Evolutionary conservation across 2,888 invertebrate genomes (phyloP).

Genomic region (Eubasilissa splendida): DNA sequence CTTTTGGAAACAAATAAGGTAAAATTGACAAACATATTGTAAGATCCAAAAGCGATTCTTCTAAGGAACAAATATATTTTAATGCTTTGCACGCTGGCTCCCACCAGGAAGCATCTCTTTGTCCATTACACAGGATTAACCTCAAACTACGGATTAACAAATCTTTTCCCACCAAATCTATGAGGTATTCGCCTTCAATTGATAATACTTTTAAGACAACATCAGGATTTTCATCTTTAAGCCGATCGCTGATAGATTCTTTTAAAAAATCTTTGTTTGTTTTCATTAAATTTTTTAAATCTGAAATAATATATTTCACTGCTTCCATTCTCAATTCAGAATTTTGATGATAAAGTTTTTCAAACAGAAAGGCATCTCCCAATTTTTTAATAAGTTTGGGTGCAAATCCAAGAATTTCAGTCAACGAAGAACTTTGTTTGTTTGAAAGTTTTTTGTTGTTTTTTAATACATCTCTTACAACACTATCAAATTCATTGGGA

Average conservation of each 20-base stretch:
- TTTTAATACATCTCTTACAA: slow-evolving; percentile 75
- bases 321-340: slow-evolving; percentile 78
- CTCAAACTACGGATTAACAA: slow-evolving; percentile 70
- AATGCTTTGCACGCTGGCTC: slow-evolving; percentile 66
- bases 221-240: slow-evolving; percentile 77
- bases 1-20: slow-evolving; percentile 76
- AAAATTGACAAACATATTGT: slow-evolving; percentile 74
- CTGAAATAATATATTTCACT: slow-evolving; percentile 75
- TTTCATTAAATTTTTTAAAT: slow-evolving; percentile 68
- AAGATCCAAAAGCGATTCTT: slow-evolving; percentile 70
- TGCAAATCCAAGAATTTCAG: slow-evolving; percentile 71
- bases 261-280: slow-evolving; percentile 76
- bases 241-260: slow-evolving; percentile 76
- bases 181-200: slow-evolving; percentile 64
- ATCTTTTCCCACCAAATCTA: slow-evolving; percentile 67
- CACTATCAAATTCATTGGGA: slow-evolving; percentile 80
- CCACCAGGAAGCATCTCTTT: slow-evolving; percentile 65
- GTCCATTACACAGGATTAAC: slow-evolving; percentile 69
- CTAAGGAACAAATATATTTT: slow-evolving; percentile 68
- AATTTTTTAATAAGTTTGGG: slow-evolving; percentile 72
- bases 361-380: slow-evolving; percentile 73
- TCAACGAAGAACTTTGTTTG: slow-evolving; percentile 65
- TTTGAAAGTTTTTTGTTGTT: slow-evolving; percentile 63
- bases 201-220: slow-evolving; percentile 75
- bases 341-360: slow-evolving; percentile 82